A percentile compares a stretch with the other conserved stretches of the same genome.
phyloP scores from a whole-genome alignment of 2,113 vertebrate species.

The Aramus guarauna region DNA sequence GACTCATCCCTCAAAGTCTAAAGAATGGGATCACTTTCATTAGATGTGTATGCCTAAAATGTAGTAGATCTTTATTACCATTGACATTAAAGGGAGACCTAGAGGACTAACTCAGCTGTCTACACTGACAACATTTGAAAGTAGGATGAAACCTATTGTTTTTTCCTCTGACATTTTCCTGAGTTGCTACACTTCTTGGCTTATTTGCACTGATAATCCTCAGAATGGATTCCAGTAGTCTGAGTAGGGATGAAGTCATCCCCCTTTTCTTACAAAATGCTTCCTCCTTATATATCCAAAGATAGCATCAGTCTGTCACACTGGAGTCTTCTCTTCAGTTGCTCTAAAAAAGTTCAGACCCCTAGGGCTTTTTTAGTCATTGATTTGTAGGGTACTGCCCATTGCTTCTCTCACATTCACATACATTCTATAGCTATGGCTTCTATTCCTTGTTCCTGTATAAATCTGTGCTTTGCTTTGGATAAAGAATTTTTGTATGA shows the following conservation, averaged over 20 bases:
- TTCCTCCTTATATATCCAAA: neutral
- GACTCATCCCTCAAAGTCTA: neutral
- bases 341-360: accelerated
- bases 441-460: neutral
- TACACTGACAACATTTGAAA: neutral
- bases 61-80: neutral
- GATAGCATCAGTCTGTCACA: neutral
- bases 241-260: neutral
- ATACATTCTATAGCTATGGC: neutral
- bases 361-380: neutral
- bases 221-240: neutral
- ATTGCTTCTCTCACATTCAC: neutral
- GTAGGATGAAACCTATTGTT: neutral
- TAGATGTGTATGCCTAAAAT: neutral
- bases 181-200: neutral
- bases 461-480: neutral
- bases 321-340: neutral
- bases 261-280: neutral
- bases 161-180: neutral
- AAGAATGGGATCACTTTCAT: neutral
- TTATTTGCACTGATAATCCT: neutral
- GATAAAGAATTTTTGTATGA: neutral
- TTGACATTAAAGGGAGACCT: neutral
- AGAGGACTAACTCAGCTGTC: neutral
- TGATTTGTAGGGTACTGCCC: neutral